Percentiles rank a stretch among this genome's conserved stretches.
Conservation (phyloP, 2,888 invertebrate genomes). For the Norana najaformis region DNA sequence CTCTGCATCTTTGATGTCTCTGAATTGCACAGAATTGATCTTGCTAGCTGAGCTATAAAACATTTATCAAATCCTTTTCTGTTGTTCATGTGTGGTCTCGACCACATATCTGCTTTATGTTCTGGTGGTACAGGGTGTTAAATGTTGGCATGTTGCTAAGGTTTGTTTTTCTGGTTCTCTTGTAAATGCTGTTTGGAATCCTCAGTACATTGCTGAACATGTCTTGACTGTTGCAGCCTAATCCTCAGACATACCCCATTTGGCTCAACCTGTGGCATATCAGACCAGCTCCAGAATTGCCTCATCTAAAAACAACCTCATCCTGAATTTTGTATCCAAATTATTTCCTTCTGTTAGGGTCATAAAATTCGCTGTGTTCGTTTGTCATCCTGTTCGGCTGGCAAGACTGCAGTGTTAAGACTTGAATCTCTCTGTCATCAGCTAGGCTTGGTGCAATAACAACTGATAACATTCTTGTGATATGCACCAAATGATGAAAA, state of each 20-base stretch:
- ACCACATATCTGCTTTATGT: neutral
- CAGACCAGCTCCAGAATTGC: neutral
- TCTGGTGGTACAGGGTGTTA: neutral
- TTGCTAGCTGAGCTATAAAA: neutral
- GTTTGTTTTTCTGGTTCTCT: neutral
- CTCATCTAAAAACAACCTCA: too few species aligned
- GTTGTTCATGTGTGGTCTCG: constrained; percentile 4
- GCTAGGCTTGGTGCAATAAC: neutral
- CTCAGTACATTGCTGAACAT: neutral
- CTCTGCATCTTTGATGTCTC: too few species aligned
- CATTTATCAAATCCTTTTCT: neutral
- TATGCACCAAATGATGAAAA: neutral
- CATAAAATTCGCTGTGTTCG: neutral
- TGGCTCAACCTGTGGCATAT: neutral
- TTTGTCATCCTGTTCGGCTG: neutral
- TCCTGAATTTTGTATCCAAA: neutral
- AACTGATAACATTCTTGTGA: neutral
- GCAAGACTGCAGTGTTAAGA: too few species aligned
- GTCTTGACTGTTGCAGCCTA: neutral
- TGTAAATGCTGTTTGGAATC: neutral
- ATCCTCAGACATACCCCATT: neutral
- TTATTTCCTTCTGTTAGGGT: neutral
- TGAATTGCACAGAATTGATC: neutral
- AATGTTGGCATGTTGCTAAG: neutral
- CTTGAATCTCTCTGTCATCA: neutral